Conservation (phyloP, 1,140 invertebrate genomes). For the Aphelinus certus region DNA sequence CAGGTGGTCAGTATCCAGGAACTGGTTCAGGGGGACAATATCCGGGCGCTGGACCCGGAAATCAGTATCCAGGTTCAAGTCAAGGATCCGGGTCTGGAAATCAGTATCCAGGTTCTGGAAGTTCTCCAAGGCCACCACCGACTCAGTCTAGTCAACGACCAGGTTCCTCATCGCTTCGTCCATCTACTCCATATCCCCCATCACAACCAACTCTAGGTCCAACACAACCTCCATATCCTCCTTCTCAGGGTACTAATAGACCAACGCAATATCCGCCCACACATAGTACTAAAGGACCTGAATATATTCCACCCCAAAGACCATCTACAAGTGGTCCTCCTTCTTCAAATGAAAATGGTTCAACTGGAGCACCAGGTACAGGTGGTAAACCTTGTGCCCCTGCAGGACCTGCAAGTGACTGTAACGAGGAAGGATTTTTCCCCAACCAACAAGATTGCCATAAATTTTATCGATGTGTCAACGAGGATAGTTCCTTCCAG, state of each 20-base stretch:
- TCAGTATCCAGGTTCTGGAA: background rate
- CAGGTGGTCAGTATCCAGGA: background rate
- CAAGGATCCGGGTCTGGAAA: background rate
- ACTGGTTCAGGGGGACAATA: background rate
- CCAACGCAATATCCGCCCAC: background rate
- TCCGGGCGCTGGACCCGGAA: background rate
- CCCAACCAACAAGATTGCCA: conserved; percentile 70
- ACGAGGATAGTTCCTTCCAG: conserved; percentile 55
- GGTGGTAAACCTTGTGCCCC: conserved; percentile 25
- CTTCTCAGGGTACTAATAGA: conserved; percentile 2
- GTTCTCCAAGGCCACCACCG: conserved; percentile 5
- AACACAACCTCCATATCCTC: conserved; percentile 37
- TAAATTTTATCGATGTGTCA: conserved; percentile 69
- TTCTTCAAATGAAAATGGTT: background rate
- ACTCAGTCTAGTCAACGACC: background rate
- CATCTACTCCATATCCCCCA: conserved; percentile 36
- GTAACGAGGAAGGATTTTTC: conserved; percentile 73
- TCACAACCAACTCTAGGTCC: background rate
- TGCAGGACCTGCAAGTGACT: conserved; percentile 76
- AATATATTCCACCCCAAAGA: conserved; percentile 27
- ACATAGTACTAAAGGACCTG: conserved; percentile 30
- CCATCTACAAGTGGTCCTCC: background rate
- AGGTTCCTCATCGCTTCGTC: background rate
- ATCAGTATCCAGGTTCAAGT: background rate
- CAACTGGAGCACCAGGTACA: conserved; percentile 24